Percentiles rank a stretch among this genome's conserved stretches.
Conservation (phyloP, 1,140 invertebrate genomes). For the Rhizoglyphus robini region DNA sequence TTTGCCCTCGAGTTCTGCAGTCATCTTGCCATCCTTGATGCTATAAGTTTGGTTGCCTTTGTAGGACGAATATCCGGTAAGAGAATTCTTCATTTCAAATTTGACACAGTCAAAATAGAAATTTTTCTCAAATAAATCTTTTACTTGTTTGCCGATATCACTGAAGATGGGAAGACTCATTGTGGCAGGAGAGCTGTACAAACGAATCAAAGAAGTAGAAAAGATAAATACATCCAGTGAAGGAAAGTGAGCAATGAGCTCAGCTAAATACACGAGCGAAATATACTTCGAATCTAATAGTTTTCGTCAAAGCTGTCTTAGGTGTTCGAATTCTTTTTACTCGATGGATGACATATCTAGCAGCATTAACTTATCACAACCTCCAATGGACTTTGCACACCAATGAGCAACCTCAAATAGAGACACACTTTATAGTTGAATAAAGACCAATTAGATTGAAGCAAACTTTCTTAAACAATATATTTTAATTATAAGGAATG, state of each 20-base stretch:
- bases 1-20: not conserved
- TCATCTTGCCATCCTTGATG: conserved; percentile 5
- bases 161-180: not conserved
- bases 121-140: conserved; percentile 6
- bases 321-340: too few relatives aligned
- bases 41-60: not conserved
- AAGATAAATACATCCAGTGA: not conserved
- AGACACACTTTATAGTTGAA: too few relatives aligned
- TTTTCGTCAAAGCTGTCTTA: too few relatives aligned
- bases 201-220: not conserved
- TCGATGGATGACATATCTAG: too few relatives aligned
- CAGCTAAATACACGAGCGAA: too few relatives aligned
- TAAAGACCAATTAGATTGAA: too few relatives aligned
- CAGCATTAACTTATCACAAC: too few relatives aligned
- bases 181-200: not conserved
- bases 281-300: too few relatives aligned
- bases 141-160: conserved; percentile 2
- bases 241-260: not conserved
- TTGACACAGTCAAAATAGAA: not conserved
- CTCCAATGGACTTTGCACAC: too few relatives aligned
- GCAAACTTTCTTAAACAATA: too few relatives aligned
- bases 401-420: too few relatives aligned
- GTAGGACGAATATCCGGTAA: not conserved
- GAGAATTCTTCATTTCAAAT: not conserved
- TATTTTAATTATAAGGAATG: too few relatives aligned